Base-by-base conservation (phyloP, 37 sponge, comb jelly and placozoan species). In the Tethya wilhelma region DNA sequence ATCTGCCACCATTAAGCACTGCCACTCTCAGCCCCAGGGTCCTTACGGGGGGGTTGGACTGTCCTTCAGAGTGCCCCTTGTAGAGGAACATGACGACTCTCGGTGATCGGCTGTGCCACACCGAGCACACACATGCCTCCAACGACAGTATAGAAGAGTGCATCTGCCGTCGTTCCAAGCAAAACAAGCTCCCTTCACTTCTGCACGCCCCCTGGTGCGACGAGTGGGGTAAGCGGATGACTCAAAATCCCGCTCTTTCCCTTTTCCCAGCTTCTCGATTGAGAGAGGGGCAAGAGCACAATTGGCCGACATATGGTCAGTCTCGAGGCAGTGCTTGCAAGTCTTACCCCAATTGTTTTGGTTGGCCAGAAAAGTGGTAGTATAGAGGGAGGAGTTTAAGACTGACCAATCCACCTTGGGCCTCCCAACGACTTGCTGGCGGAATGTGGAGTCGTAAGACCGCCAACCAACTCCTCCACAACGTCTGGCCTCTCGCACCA, bases 361-460 rank as follows among this genome's bases (percentile, higher is more conserved):
- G 5, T 62, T 32, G 2, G 42, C 77, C 77, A 76, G 38, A 41
- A 76, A 76, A 7, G 77, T 41, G 4, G 41, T 26, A 12, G 62
- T 17, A 28, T 59, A 76, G 6, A 76, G 62, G 0, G 77, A 39
- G 28, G 41, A 25, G 7, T 76, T 76, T 23, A 76, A 25, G 8
- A 39, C 41, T 30, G 77, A 76, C 75, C 75, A 75, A 60, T 75
- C 60, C 59, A 33, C 59, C 14, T 56, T 36, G 8, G 58, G 75
- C 23, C 23, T 59, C 39, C 25, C 40, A 0, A 62, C 70, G 2
- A 29, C 70, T n/a, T 69, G 70, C 28, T 69, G 70, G 3, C 44
- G 44, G n/a, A 69, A 69, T 44, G 41, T 69, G 2, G 44, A 28
- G 70, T 69, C 70, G 44, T 40, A 40, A 19, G 3, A 1, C 70